These are phyloP conservation scores for Eulemur albifrons DNA, from an alignment of 2,797 vertebrate species.

Conservation along the genomic window DNA sequence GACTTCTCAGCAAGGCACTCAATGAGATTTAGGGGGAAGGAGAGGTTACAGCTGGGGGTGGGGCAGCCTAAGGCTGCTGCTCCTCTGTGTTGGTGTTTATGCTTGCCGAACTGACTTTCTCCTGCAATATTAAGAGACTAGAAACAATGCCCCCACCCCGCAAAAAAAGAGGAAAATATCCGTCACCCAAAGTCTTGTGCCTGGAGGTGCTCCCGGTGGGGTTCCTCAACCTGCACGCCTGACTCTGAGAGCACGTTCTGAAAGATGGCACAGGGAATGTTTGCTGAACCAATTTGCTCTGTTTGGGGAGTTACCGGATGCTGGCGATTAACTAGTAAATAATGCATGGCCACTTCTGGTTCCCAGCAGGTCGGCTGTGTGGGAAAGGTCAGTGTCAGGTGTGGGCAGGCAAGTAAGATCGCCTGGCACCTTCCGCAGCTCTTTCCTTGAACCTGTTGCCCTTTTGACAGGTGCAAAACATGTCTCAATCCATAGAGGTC, in stretches of 20 bases:
- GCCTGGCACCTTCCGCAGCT: background rate
- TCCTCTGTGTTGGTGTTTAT: background rate
- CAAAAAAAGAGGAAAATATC: accelerated
- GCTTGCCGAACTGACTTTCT: background rate
- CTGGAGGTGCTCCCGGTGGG: accelerated
- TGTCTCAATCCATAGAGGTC: slow-evolving; percentile 99
- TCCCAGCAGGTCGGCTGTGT: background rate
- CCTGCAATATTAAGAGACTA: accelerated
- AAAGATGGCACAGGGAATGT: background rate
- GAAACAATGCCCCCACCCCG: background rate
- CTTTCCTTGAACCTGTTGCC: slow-evolving; percentile 36
- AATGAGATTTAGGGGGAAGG: accelerated
- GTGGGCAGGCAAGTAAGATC: accelerated
- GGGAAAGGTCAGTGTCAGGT: background rate
- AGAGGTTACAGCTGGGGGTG: background rate
- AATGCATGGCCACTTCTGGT: slow-evolving; percentile 14
- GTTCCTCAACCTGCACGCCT: background rate
- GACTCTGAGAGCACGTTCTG: background rate
- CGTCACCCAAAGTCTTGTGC: background rate
- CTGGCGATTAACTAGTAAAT: slow-evolving; percentile 60
- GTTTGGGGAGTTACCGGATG: background rate
- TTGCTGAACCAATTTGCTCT: background rate
- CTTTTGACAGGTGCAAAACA: slow-evolving; percentile 95
- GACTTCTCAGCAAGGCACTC: background rate
- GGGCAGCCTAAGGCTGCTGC: accelerated